Evolutionary conservation across 2,888 invertebrate genomes (phyloP), one percentile per base, ranked within the genome.

Genomic region (Nymphalis polychloros): DNA sequence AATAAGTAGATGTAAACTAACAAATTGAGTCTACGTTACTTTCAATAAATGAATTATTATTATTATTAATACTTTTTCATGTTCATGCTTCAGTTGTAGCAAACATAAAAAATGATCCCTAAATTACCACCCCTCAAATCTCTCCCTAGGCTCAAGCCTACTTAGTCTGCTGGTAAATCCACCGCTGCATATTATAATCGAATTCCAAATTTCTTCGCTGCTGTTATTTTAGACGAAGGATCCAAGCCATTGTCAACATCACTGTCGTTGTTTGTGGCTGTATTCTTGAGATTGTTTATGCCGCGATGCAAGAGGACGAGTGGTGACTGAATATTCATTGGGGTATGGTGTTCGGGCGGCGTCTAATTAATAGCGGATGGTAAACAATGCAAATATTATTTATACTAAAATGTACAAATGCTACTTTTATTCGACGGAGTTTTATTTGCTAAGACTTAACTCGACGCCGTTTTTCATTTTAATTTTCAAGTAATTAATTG

Each of bases 301-400:
- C 57, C 57, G 49, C 64, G 66, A 41, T 55, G 66, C 63, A 55
- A 48, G 53, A 41, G 59, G 69, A 64, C 61, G 63, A 49, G 60
- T 19, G 63, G 41, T 63, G 52, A 60, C 69, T 71, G 71, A 71
- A 71, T 71, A 71, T 71, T 71, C 71, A 71, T 71, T 63, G 67
- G 59, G 64, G 61, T 66, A 57, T 62, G 61, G 61, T 13, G 50
- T 50, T 8, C 23, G 35, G 62, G 52, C 27, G 67, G 46, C 48
- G 60, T 47, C 19, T 1, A 13, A 53, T 8, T 67, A 20, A 47
- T 0, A 31, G 59, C 61, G 57, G 41, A 4, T 41, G 13, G 41
- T 13, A 41, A 41, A 41, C 41, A 41, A 41, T 41, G 41, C 2
- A 41, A 5, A 16, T 49, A 49, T 49, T n/a, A n/a, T n/a, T 49